Evolutionary conservation across 1,140 invertebrate genomes (phyloP), one percentile per base, ranked within the genome.

Genomic region (Cardiocondyla obscurior): DNA sequence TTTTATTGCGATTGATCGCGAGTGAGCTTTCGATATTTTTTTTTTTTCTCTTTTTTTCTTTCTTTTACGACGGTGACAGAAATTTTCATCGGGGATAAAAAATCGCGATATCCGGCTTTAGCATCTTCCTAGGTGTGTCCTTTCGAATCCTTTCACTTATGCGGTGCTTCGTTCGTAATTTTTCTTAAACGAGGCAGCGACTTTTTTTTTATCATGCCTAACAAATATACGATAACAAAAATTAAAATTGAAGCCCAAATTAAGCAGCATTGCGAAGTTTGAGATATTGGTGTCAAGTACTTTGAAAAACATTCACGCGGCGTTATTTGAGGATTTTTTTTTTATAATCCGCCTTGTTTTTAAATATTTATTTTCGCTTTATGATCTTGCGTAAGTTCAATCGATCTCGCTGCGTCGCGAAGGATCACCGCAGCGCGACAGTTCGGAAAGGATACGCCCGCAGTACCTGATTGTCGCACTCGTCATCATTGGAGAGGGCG

Each of bases 401-500:
- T 42, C 14, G 39, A 46, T 51, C n/a, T 39, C 58, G 58, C 8
- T 14, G 30, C n/a, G 1, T 53, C 3, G 30, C 30, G 19, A 33
- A 62, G 39, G 39, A 76, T 74, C 39, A 76, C 72, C 57, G 72
- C 7, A 14, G 28, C 55, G 57, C 28, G 46, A 49, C 46, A 33
- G 46, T 36, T 79, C 74, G 74, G 30, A 51, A 39, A 53, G 62
- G 49, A 79, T 67, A 69, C 74, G 46, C 74, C 74, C 60, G 81
- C 82, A 93, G 87, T 95, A 95, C 94, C 94, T 94, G 92, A 92
- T 93, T 92, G 87, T 93, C 91, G 89, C 90, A 93, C 92, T 94
- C 92, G 92, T 94, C 94, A 91, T 94, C 94, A 87, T 94, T 94
- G 91, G 93, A 94, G 90, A 94, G 93, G 85, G 93, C 93, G 89